phyloP scores from a whole-genome alignment of 2,797 vertebrate genomes.

The Notamacropus eugenii region DNA sequence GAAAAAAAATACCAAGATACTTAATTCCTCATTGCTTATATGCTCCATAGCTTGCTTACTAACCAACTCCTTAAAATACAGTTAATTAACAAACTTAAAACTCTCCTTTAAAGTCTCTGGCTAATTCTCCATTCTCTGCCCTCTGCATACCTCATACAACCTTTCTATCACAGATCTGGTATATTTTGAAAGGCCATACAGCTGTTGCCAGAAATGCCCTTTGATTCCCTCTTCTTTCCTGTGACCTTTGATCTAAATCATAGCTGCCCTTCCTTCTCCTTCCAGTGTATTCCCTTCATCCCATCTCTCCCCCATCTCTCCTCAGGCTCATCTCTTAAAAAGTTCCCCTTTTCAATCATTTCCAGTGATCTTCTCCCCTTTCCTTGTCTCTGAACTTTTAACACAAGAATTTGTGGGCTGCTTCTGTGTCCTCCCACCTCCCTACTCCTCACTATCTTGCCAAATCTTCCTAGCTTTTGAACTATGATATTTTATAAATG shows the following conservation, averaged over 20 bases:
- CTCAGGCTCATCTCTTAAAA: conserved; percentile 4
- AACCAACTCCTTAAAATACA: not conserved
- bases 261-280: not conserved
- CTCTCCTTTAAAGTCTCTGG: not conserved
- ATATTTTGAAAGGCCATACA: not conserved
- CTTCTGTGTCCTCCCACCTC: not conserved
- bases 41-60: not conserved
- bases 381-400: not conserved
- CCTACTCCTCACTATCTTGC: not conserved
- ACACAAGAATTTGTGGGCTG: not conserved
- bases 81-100: not conserved
- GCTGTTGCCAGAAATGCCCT: not conserved
- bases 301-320: not conserved
- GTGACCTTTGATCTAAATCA: not conserved
- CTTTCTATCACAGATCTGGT: not conserved
- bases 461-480: conserved; percentile 11
- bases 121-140: not conserved
- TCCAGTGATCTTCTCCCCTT: not conserved
- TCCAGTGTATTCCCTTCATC: not conserved
- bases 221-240: not conserved
- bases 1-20: not conserved
- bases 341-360: not conserved
- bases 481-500: conserved; percentile 3
- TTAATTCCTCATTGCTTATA: not conserved
- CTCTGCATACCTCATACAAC: not conserved